Evolutionary conservation across 2,797 vertebrate species (phyloP).

Genomic region (Scomberomorus guttatus): DNA sequence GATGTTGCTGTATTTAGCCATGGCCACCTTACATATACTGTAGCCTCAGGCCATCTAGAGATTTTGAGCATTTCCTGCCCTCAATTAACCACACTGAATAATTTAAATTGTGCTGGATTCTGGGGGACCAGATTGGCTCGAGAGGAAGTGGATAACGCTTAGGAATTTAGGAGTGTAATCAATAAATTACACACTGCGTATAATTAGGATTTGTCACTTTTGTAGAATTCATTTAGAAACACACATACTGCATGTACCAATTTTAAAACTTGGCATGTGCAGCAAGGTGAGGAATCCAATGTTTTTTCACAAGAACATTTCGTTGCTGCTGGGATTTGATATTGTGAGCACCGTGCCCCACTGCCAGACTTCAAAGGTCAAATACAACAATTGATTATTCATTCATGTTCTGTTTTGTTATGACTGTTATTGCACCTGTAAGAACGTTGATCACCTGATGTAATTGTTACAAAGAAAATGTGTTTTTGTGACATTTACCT

Average conservation of each 20-base stretch:
- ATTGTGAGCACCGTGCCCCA: background rate
- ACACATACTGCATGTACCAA: background rate
- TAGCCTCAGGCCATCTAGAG: constrained; percentile 57
- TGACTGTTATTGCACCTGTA: background rate
- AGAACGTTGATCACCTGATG: too few species aligned
- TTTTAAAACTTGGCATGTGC: constrained; percentile 8
- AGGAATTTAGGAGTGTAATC: constrained; percentile 31
- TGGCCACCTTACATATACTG: constrained; percentile 60
- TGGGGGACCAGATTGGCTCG: constrained; percentile 49
- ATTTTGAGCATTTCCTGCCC: constrained; percentile 60
- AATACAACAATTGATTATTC: background rate
- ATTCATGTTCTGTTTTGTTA: background rate
- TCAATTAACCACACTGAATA: constrained; percentile 76
- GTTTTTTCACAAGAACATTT: background rate
- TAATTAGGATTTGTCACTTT: constrained; percentile 32
- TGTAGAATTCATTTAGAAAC: constrained; percentile 30
- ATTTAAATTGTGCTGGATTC: constrained; percentile 71
- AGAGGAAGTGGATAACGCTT: constrained; percentile 30
- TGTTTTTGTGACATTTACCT: background rate
- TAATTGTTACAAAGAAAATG: background rate
- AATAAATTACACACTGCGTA: constrained; percentile 30
- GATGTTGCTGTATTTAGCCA: constrained; percentile 73
- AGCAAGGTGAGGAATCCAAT: background rate
- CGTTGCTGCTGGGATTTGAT: background rate
- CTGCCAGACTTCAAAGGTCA: background rate